Conservation (phyloP, 2,113 vertebrate genomes). For the Zonotrichia leucophrys region DNA sequence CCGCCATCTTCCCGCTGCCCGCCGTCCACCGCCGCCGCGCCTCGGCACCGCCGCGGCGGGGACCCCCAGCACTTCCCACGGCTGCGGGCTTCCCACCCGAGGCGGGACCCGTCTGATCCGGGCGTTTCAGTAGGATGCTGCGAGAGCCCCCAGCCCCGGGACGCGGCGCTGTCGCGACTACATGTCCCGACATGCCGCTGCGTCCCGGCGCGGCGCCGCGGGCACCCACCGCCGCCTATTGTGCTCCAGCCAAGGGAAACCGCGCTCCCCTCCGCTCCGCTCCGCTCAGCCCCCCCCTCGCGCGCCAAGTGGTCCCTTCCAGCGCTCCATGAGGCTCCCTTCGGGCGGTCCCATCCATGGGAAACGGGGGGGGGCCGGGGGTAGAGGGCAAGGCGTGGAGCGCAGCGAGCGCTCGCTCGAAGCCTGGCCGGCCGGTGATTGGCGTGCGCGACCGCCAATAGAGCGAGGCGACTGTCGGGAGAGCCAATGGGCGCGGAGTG, state of each 20-base stretch:
- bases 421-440: neutral
- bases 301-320: neutral
- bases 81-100: neutral
- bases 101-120: neutral
- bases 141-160: neutral
- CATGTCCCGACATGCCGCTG: neutral
- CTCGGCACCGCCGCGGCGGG: neutral
- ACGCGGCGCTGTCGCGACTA: neutral
- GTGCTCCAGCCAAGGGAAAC: neutral
- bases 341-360: neutral
- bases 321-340: neutral
- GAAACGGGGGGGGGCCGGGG: neutral
- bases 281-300: neutral
- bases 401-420: neutral
- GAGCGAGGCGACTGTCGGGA: accelerated
- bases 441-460: neutral
- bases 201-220: neutral
- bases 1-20: slow-evolving; percentile 22
- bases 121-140: neutral
- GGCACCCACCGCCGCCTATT: neutral
- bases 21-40: neutral
- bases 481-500: neutral
- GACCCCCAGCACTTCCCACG: neutral
- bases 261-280: accelerated
- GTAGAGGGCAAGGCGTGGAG: neutral